phyloP scores from a whole-genome alignment of 2,888 invertebrate genomes.

The Philonicus albiceps region DNA sequence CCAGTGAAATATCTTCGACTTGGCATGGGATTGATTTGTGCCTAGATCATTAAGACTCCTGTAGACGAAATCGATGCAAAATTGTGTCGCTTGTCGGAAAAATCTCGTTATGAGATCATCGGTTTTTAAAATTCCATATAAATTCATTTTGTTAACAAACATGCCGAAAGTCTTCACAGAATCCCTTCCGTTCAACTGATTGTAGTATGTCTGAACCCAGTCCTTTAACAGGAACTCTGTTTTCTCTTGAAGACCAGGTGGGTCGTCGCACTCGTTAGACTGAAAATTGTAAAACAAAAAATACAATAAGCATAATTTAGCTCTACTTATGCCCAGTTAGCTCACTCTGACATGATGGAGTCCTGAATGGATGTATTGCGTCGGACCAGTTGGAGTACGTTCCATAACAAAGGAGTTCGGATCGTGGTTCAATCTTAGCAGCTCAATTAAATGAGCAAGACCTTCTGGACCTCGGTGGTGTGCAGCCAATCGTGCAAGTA shows the following conservation, averaged over 20 bases:
- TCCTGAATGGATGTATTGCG: constrained; percentile 91
- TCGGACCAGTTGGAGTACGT: constrained; percentile 79
- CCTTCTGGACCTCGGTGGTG: constrained; percentile 85
- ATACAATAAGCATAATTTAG: background rate
- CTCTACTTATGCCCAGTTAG: constrained; percentile 45
- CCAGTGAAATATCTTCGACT: constrained; percentile 94
- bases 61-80: constrained; percentile 95
- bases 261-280: constrained; percentile 91
- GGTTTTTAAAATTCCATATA: constrained; percentile 94
- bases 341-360: constrained; percentile 82
- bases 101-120: constrained; percentile 97
- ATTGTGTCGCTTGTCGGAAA: constrained; percentile 94
- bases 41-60: constrained; percentile 79
- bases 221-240: constrained; percentile 93
- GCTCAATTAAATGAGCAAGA: constrained; percentile 80
- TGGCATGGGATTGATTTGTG: constrained; percentile 71
- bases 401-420: constrained; percentile 77
- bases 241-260: constrained; percentile 92
- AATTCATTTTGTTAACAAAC: constrained; percentile 96
- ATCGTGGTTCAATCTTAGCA: constrained; percentile 78
- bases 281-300: constrained; percentile 56
- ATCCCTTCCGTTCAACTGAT: constrained; percentile 78
- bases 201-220: constrained; percentile 92
- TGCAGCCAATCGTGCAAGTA: constrained; percentile 77
- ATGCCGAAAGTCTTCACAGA: constrained; percentile 90